Conservation (phyloP, 2,888 invertebrate species). For the Penaeus monodon region DNA sequence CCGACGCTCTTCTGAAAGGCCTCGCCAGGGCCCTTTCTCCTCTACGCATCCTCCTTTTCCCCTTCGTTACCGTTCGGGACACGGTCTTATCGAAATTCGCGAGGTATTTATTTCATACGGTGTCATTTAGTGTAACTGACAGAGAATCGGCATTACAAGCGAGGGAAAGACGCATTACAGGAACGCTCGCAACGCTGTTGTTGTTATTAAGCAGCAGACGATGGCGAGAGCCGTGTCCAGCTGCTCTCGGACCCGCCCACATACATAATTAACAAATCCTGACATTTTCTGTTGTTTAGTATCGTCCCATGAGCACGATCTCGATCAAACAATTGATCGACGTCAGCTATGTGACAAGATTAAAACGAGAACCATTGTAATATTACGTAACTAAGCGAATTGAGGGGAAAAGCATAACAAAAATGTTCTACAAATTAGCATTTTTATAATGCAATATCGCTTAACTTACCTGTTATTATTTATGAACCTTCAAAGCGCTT, state of each 20-base stretch:
- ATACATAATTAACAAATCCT: constrained; percentile 18
- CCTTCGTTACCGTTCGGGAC: too few relatives aligned
- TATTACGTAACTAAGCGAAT: neutral
- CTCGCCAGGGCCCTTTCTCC: too few relatives aligned
- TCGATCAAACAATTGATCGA: constrained; percentile 9
- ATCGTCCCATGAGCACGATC: neutral
- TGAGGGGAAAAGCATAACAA: too few relatives aligned
- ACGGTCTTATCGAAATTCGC: neutral
- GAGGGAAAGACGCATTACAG: constrained; percentile 12
- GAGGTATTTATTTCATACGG: neutral
- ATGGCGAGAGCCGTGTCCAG: constrained; percentile 9
- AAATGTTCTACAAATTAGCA: too few relatives aligned
- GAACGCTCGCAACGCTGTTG: constrained; percentile 49
- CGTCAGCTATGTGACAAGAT: neutral
- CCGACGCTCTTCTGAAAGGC: constrained; percentile 16
- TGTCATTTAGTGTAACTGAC: neutral
- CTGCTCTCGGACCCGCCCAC: neutral
- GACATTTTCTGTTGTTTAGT: constrained; percentile 15
- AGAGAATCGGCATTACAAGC: neutral
- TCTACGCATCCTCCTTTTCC: too few relatives aligned
- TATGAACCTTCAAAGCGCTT: too few relatives aligned
- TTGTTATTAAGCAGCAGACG: constrained; percentile 52
- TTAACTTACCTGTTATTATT: too few relatives aligned
- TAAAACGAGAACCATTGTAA: neutral
- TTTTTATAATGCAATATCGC: too few relatives aligned